A percentile compares a stretch with the other conserved stretches of the same genome.
Conservation (phyloP, 1,140 invertebrate species). For the Drosophila bipectinata region DNA sequence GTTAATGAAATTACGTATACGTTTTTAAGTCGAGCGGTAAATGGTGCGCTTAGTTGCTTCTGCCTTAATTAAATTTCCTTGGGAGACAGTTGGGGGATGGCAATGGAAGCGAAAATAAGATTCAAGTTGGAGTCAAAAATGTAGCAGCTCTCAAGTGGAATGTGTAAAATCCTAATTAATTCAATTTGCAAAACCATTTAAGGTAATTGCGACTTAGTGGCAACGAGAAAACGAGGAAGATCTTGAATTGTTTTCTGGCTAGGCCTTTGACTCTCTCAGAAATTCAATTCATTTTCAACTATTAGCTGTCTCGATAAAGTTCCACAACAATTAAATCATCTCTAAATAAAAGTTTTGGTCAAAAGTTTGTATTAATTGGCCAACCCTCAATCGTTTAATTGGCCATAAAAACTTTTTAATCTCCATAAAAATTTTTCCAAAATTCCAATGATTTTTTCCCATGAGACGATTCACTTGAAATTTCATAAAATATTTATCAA, state of each 20-base stretch:
- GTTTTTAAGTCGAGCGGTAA: slow-evolving; percentile 47
- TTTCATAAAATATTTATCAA: slow-evolving; percentile 37
- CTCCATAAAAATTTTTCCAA: slow-evolving; percentile 18
- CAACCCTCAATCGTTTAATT: slow-evolving; percentile 18
- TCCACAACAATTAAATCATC: neutral
- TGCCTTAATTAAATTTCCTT: slow-evolving; percentile 48
- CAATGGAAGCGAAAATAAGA: slow-evolving; percentile 1
- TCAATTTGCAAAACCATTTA: slow-evolving; percentile 26
- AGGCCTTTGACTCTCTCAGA: no score
- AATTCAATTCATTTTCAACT: no score
- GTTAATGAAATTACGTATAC: slow-evolving; percentile 60
- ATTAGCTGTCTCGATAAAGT: neutral
- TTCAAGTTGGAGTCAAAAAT: slow-evolving; percentile 24
- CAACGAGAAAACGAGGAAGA: neutral
- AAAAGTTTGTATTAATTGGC: slow-evolving; percentile 11
- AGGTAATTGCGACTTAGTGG: slow-evolving; percentile 26
- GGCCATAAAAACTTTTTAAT: slow-evolving; percentile 30
- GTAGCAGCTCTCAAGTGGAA: slow-evolving; percentile 17
- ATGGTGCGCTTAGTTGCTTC: slow-evolving; percentile 44
- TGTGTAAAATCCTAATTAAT: slow-evolving; percentile 41
- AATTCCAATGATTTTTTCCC: slow-evolving; percentile 4
- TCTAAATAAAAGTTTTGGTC: neutral
- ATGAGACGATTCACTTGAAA: slow-evolving; percentile 5
- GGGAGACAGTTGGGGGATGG: slow-evolving; percentile 14
- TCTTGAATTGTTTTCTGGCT: neutral